phyloP scores from a whole-genome alignment of 2,888 invertebrate species.

The Drosophila antonietae region DNA sequence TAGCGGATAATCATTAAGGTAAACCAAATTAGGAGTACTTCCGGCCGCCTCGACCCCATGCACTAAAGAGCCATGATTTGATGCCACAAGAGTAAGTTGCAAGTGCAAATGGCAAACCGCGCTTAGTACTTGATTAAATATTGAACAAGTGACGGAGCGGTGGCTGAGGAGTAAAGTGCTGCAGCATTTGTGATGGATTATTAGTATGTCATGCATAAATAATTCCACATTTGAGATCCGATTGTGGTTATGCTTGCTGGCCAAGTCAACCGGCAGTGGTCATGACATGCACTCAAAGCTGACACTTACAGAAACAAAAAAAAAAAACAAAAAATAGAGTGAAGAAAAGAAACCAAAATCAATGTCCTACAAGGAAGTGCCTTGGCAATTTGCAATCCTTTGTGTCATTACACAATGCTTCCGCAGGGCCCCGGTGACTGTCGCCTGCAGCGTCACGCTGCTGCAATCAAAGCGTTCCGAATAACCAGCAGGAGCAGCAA shows the following conservation, averaged over 20 bases:
- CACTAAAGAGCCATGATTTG: conserved; percentile 33
- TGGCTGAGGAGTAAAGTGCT: conserved; percentile 6
- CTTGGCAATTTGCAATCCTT: conserved; percentile 82
- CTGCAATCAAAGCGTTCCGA: conserved; percentile 67
- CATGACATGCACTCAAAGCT: conserved; percentile 17
- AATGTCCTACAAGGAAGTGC: conserved; percentile 75
- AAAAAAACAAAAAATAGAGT: conserved; percentile 31
- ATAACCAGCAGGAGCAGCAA: conserved; percentile 49
- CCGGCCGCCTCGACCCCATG: conserved; percentile 10
- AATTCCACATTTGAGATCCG: conserved; percentile 32
- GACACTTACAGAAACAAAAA: conserved; percentile 42
- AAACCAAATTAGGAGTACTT: conserved; percentile 17
- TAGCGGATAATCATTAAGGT: background rate
- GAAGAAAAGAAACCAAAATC: conserved; percentile 38
- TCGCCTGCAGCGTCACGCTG: conserved; percentile 68
- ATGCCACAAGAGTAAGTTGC: background rate
- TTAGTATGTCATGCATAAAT: conserved; percentile 56
- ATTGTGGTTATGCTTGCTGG: conserved; percentile 25
- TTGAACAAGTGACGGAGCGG: conserved; percentile 38
- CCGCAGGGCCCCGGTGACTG: conserved; percentile 59
- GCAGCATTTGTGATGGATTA: conserved; percentile 23
- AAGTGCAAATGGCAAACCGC: conserved; percentile 35
- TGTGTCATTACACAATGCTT: conserved; percentile 83
- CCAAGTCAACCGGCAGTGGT: conserved; percentile 12
- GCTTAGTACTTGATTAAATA: conserved; percentile 59